Evolutionary conservation across 2,797 vertebrate species (phyloP).

Genomic region (Tangara arthus): DNA sequence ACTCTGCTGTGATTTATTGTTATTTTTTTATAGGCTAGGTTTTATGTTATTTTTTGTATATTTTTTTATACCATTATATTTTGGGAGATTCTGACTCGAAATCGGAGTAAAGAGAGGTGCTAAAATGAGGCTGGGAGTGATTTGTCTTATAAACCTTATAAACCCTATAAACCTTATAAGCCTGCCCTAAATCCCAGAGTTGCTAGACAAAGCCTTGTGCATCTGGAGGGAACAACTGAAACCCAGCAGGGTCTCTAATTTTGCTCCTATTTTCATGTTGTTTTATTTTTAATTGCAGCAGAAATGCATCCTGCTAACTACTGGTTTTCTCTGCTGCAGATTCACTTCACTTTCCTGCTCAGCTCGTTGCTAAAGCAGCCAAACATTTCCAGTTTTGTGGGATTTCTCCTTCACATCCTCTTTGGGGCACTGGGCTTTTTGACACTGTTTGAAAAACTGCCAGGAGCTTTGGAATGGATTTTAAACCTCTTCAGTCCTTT

Average conservation of each 20-base stretch:
- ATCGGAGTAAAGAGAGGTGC: not conserved
- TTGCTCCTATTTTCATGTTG: not conserved
- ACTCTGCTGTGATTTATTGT: not conserved
- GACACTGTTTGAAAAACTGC: slow-evolving; percentile 77
- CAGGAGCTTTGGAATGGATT: slow-evolving; percentile 78
- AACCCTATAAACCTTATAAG: not conserved
- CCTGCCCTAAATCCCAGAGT: not conserved
- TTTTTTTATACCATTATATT: not conserved
- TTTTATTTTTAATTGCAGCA: not conserved
- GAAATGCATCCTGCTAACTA: not conserved
- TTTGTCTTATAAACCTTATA: not conserved
- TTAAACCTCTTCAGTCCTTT: slow-evolving; percentile 85
- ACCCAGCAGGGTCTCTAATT: not conserved
- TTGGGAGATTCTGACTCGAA: not conserved
- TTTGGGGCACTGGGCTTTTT: slow-evolving; percentile 81
- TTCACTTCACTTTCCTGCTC: slow-evolving; percentile 89
- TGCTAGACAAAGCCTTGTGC: not conserved
- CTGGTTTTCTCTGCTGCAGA: slow-evolving; percentile 66
- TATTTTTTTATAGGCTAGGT: not conserved
- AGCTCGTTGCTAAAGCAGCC: slow-evolving; percentile 85
- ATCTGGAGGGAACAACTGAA: not conserved
- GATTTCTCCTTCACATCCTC: slow-evolving; percentile 80
- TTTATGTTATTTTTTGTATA: not conserved
- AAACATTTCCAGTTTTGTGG: slow-evolving; percentile 81
- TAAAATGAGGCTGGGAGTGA: not conserved